Base-by-base conservation (phyloP, 2,797 vertebrate genomes). In the Acanthis flammea region DNA sequence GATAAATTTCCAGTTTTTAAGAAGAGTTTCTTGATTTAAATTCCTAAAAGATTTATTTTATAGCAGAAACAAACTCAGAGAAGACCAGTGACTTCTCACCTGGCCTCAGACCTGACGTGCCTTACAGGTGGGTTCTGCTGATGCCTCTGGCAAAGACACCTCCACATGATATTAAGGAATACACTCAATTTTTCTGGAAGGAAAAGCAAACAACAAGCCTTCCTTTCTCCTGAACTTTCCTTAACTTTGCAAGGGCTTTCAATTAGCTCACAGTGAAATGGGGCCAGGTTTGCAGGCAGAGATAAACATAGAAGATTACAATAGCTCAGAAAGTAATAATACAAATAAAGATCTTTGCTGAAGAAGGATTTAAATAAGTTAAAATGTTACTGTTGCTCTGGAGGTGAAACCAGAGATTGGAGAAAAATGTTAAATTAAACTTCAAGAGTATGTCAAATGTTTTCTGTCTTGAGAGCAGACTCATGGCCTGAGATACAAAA, bases 301-400 rank as follows among this genome's bases (percentile, higher is more conserved):
- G 81, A 88, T 88, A 77, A 96, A 91, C 70, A 68, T 4, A 13
- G 24, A 71, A 95, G 78, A 89, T 93, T 90, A 77, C 62, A 88
- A 55, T 78, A 72, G 54, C 37, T 76, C 24, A 80, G 84, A 75
- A 85, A 63, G 50, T 77, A 93, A 89, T 61, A 85, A 91, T 57
- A 92, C 61, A 93, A 95, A 86, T 78, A 91, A 90, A 44, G 66
- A 93, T 91, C 66, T 93, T 81, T 86, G 78, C 44, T 93, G 87
- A 91, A 88, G 44, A 14, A 81, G 53, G 71, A 84, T 86, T 95
- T 94, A 92, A 95, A 80, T 86, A 84, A 94, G 50, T 57, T 30
- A 37, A 86, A 92, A 55, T 72, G 28, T 58, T 93, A 47, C 42
- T 79, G 5, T 67, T 82, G 61, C 65, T 94, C 72, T 91, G 37